A percentile compares a stretch with the other conserved stretches of the same genome.
Conservation (phyloP, 2,797 vertebrate genomes). For the Pseudomugil gertrudae region DNA sequence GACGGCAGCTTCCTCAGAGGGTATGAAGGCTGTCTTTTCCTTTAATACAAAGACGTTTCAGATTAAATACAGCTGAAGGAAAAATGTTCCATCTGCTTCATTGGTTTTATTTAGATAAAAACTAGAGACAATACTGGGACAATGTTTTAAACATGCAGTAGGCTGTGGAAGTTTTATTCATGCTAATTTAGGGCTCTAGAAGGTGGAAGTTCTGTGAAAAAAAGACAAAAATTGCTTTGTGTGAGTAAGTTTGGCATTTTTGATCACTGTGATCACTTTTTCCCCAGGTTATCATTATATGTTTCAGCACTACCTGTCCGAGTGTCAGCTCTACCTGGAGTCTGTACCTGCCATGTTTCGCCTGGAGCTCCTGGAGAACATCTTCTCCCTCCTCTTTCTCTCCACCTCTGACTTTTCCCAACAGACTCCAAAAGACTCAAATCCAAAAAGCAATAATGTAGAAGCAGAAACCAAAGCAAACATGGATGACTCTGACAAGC, state of each 20-base stretch:
- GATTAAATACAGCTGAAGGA: conserved; percentile 6
- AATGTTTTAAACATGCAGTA: background rate
- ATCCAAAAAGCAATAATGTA: conserved; percentile 55
- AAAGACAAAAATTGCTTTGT: too few relatives aligned
- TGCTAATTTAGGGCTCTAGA: background rate
- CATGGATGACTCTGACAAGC: conserved; percentile 54
- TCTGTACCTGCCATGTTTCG: conserved; percentile 87
- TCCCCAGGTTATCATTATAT: conserved; percentile 79
- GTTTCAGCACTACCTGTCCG: conserved; percentile 87
- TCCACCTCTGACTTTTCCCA: conserved; percentile 86
- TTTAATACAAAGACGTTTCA: background rate
- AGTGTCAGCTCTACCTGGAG: conserved; percentile 90
- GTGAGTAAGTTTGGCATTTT: too few relatives aligned
- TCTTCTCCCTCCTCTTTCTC: conserved; percentile 95
- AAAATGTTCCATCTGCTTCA: conserved; percentile 6
- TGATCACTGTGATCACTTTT: too few relatives aligned
- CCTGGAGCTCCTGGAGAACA: conserved; percentile 95
- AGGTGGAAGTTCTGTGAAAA: background rate
- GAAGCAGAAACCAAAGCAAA: conserved; percentile 46
- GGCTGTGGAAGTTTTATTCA: background rate
- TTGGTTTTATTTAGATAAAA: background rate
- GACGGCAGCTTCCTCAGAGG: conserved; percentile 52
- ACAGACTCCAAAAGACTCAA: conserved; percentile 54
- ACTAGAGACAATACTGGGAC: too few relatives aligned
- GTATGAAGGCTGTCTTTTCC: conserved; percentile 44